phyloP scores from a whole-genome alignment of 2,797 vertebrate species.

The Poecilia velifera region DNA sequence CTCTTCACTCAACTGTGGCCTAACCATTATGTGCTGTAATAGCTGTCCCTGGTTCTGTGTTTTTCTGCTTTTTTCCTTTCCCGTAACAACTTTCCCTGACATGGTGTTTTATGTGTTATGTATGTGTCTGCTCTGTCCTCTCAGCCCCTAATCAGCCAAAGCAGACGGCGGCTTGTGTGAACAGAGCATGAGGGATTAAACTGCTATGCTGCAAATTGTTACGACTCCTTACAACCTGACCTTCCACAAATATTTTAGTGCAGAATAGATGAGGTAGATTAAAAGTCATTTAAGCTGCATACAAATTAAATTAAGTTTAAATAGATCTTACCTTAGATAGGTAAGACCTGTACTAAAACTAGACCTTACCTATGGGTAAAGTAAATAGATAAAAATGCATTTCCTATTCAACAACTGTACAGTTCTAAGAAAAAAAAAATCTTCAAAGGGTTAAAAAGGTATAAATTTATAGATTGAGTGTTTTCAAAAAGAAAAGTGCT shows the following conservation, averaged over 20 bases:
- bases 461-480: neutral
- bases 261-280: neutral
- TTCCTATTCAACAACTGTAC: neutral
- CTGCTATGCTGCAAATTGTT: neutral
- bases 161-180: neutral
- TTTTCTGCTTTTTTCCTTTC: slow-evolving; percentile 1
- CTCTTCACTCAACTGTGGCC: neutral
- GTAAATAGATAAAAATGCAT: neutral
- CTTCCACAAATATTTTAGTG: neutral
- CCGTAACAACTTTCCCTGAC: slow-evolving; percentile 1
- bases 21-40: slow-evolving; percentile 1
- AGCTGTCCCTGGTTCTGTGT: neutral
- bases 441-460: neutral
- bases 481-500: neutral
- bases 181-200: slow-evolving; percentile 2
- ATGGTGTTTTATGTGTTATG: slow-evolving; percentile 5
- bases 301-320: neutral
- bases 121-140: neutral
- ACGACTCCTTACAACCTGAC: neutral
- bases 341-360: neutral
- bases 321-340: neutral
- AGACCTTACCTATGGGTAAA: neutral
- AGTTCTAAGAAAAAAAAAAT: neutral
- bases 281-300: neutral
- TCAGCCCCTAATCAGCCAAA: neutral